A percentile compares a stretch with the other conserved stretches of the same genome.
phyloP scores from a whole-genome alignment of 2,888 invertebrate species.

The Cinara cedri region DNA sequence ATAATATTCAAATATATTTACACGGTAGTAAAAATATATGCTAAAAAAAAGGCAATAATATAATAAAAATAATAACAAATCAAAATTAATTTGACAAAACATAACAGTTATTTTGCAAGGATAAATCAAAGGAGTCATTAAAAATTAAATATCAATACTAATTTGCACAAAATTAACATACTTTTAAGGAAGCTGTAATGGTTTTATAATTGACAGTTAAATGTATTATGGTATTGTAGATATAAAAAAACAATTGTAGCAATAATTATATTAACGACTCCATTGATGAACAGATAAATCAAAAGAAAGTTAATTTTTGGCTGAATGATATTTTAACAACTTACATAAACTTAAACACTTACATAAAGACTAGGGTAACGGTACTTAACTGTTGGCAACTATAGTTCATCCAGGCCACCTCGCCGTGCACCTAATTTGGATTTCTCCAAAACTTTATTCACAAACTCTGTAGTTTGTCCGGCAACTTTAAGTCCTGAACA shows the following conservation, averaged over 20 bases:
- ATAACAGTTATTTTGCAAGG: slow-evolving; percentile 32
- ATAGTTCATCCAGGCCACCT: slow-evolving; percentile 75
- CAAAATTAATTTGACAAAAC: slow-evolving; percentile 32
- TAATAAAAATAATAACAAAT: slow-evolving; percentile 50
- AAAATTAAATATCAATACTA: slow-evolving; percentile 6
- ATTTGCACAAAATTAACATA: slow-evolving; percentile 18
- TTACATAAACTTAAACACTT: slow-evolving; percentile 15
- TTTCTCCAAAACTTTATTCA: slow-evolving; percentile 88
- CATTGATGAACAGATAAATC: slow-evolving; percentile 24
- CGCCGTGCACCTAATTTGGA: slow-evolving; percentile 79
- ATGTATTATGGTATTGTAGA: slow-evolving; percentile 17
- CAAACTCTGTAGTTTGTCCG: slow-evolving; percentile 90
- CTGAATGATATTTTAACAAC: slow-evolving; percentile 15
- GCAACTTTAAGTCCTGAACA: slow-evolving; percentile 83
- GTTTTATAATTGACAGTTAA: slow-evolving; percentile 46
- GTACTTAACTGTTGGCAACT: slow-evolving; percentile 48
- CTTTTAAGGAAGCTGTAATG: slow-evolving; percentile 32
- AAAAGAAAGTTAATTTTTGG: slow-evolving; percentile 31
- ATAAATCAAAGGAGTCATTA: slow-evolving; percentile 36
- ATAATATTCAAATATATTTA: slow-evolving; percentile 31
- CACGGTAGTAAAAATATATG: slow-evolving; percentile 41
- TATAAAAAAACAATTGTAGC: slow-evolving; percentile 30
- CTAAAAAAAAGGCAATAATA: slow-evolving; percentile 28
- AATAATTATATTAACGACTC: slow-evolving; percentile 48
- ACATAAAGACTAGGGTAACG: slow-evolving; percentile 48